Conservation (phyloP, 2,888 invertebrate species). For the Portevinia maculata region DNA sequence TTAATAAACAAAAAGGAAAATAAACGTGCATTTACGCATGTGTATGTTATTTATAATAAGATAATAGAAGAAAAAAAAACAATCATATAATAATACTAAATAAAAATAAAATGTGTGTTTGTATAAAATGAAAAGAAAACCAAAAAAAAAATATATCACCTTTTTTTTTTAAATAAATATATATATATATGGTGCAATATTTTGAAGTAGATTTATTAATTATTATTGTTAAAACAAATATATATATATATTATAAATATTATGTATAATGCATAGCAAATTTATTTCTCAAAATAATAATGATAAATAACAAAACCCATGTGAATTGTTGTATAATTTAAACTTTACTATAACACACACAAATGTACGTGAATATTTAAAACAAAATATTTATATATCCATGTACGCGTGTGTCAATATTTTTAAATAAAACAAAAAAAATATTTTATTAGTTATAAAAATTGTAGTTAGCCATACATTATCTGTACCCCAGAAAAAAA, state of each 20-base stretch:
- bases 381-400: conserved; percentile 15
- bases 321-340: conserved; percentile 32
- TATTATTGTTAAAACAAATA: conserved; percentile 43
- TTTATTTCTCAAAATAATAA: conserved; percentile 12
- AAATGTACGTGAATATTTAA: conserved; percentile 40
- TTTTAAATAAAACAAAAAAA: conserved; percentile 13
- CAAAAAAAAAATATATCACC: conserved; percentile 19
- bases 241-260: conserved; percentile 43
- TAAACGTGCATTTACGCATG: background rate
- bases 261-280: conserved; percentile 24
- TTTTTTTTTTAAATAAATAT: conserved; percentile 16
- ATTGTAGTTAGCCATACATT: conserved; percentile 67
- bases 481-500: conserved; percentile 40
- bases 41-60: conserved; percentile 15
- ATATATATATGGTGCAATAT: conserved; percentile 62
- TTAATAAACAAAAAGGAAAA: conserved; percentile 11
- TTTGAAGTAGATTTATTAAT: conserved; percentile 51
- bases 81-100: conserved; percentile 16
- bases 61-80: conserved; percentile 8
- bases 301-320: conserved; percentile 7
- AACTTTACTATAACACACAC: conserved; percentile 18
- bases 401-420: conserved; percentile 40
- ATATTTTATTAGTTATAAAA: conserved; percentile 56
- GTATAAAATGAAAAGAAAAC: background rate
- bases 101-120: background rate